Evolutionary conservation across 2,888 invertebrate species (phyloP), one percentile per base, ranked within the genome.

Genomic region (Monoplex corrugatus): DNA sequence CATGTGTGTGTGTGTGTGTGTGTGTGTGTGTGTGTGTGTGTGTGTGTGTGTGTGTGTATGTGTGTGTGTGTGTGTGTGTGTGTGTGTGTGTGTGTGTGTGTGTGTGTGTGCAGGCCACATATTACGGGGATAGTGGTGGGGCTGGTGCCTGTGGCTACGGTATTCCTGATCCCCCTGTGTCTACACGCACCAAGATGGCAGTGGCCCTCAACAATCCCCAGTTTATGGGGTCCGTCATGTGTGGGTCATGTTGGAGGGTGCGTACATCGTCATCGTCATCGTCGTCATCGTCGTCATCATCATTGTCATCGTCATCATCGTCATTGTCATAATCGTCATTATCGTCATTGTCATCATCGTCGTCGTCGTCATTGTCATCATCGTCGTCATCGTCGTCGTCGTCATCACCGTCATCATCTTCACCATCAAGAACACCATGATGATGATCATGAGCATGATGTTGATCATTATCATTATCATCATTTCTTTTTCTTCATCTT

Each of bases 211-310:
- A 94, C 83, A 88, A 84, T 10, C 93, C 92, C 8, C 94, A 94
- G 89, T 93, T 93, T 87, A 89, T 91, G 44, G 91, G 90, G 35
- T 93, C 93, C 0, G 84, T 93, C 2, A 91, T 92, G 5, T 94
- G 94, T 91, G 94, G 94, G 8, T 91, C 94, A 87, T 94, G 94
- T 43, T 90, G 94, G 43, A 91, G 89, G 92, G 94, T 94, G 44
- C 86, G 90, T 86, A 10, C 23, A n/a, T 23, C 35, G 6, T n/a
- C 6, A 35, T 13, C 78, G 40, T 2, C 68, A 68, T 50, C 23
- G 2, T 16, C 43, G 43, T 80, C 28, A 40, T 10, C 40, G 78
- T 78, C n/a, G 28, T 68, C n/a, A 28, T 5, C 28, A n/a, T 80
- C 23, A 2, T 16, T 80, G 43, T 80, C 28, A 40, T 10, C 40